A percentile compares a stretch with the other conserved stretches of the same genome.
Conservation (phyloP, 2,888 invertebrate genomes). For the Deilephila elpenor region DNA sequence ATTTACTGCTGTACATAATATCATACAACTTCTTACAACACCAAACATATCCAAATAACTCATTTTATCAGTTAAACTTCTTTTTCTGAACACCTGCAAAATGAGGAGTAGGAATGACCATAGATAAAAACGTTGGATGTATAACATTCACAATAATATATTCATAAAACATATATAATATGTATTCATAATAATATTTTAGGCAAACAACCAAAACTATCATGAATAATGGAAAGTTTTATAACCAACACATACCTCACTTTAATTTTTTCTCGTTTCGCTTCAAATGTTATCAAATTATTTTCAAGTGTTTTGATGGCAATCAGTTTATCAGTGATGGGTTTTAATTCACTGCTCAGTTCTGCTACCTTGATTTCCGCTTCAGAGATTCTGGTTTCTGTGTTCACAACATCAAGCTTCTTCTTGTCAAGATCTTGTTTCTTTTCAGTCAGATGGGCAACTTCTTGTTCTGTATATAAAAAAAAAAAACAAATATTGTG, state of each 20-base stretch:
- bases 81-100: too few species aligned
- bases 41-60: not conserved
- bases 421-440: slow-evolving; percentile 87
- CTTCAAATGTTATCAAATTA: slow-evolving; percentile 81
- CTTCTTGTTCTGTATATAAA: slow-evolving; percentile 74
- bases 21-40: not conserved
- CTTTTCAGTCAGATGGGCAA: slow-evolving; percentile 80
- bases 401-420: slow-evolving; percentile 82
- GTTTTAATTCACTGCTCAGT: slow-evolving; percentile 82
- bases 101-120: too few species aligned
- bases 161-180: too few species aligned
- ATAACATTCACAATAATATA: too few species aligned
- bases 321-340: slow-evolving; percentile 79
- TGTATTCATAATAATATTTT: too few species aligned
- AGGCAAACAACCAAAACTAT: too few species aligned
- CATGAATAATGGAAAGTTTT: not conserved
- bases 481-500: slow-evolving; percentile 23
- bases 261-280: slow-evolving; percentile 83
- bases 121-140: too few species aligned
- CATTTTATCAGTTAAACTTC: too few species aligned
- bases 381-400: slow-evolving; percentile 86
- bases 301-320: slow-evolving; percentile 82
- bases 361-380: slow-evolving; percentile 85
- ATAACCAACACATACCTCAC: slow-evolving; percentile 71
- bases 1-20: not conserved